Evolutionary conservation across 2,797 vertebrate species (phyloP).

Genomic region (Luscinia luscinia): DNA sequence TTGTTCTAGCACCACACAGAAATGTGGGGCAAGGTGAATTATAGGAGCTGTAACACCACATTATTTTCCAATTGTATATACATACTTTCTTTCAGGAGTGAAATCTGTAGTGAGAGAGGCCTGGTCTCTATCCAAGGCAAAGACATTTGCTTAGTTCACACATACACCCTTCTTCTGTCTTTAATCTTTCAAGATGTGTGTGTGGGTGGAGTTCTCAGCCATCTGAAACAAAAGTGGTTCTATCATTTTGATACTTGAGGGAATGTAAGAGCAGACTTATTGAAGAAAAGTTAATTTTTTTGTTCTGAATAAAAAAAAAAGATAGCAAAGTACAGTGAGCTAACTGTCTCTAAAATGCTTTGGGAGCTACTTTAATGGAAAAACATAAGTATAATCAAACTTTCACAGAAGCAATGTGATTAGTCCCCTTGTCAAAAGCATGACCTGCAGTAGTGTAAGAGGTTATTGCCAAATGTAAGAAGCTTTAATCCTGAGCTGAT

Average conservation of each 20-base stretch:
- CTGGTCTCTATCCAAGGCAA: neutral
- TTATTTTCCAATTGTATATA: neutral
- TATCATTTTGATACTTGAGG: neutral
- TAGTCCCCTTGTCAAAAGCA: neutral
- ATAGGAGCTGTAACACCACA: neutral
- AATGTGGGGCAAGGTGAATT: neutral
- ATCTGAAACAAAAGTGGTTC: slow-evolving; percentile 2
- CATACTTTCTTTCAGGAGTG: neutral
- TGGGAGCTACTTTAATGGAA: neutral
- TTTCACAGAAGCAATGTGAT: neutral
- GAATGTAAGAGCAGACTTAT: neutral
- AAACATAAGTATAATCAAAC: neutral
- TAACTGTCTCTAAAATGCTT: neutral
- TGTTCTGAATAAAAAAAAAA: neutral
- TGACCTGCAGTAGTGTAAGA: neutral
- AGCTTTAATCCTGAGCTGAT: neutral
- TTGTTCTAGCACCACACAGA: neutral
- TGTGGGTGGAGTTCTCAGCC: neutral
- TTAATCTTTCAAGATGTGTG: neutral
- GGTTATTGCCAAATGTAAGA: neutral
- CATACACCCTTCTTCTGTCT: neutral
- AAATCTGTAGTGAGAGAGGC: neutral
- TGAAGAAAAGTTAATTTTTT: slow-evolving; percentile 2
- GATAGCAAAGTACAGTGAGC: neutral
- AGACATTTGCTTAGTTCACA: neutral